Evolutionary conservation across 2,888 invertebrate genomes (phyloP).

Genomic region (Diploptera punctata): DNA sequence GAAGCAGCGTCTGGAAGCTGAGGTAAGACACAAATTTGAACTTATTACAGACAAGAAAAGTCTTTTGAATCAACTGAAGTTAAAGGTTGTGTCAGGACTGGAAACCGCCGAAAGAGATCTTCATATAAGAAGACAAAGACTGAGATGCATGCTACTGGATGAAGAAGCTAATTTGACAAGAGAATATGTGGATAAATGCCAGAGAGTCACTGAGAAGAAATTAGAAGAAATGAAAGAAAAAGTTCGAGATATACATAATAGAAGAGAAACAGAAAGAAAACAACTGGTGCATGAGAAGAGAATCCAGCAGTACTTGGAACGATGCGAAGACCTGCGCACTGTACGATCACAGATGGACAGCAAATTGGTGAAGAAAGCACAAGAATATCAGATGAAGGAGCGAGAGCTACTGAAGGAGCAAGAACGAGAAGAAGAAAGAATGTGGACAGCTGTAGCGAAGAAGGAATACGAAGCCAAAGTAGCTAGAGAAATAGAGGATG

Average conservation of each 20-base stretch:
- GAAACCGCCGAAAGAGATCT: background rate
- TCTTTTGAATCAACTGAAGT: background rate
- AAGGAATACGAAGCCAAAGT: conserved; percentile 8
- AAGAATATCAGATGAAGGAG: conserved; percentile 25
- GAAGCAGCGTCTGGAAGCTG: background rate
- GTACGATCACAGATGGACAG: background rate
- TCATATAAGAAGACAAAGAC: background rate
- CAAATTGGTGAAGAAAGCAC: conserved; percentile 21
- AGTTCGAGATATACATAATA: conserved; percentile 16
- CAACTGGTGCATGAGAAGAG: conserved; percentile 33
- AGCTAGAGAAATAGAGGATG: background rate
- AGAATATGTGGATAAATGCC: background rate
- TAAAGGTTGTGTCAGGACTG: background rate
- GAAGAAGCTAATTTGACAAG: conserved; percentile 9
- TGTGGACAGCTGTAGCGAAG: conserved; percentile 10
- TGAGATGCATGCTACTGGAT: conserved; percentile 6
- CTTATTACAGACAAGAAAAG: background rate
- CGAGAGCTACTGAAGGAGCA: background rate
- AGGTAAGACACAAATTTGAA: background rate
- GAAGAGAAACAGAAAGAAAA: conserved; percentile 17
- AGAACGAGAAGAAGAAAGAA: background rate
- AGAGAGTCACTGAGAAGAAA: background rate
- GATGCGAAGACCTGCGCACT: background rate
- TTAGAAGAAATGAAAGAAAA: background rate
- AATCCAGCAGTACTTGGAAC: conserved; percentile 32